phyloP scores from a whole-genome alignment of 2,797 vertebrate species.

The Gymnoscopelus braueri region DNA sequence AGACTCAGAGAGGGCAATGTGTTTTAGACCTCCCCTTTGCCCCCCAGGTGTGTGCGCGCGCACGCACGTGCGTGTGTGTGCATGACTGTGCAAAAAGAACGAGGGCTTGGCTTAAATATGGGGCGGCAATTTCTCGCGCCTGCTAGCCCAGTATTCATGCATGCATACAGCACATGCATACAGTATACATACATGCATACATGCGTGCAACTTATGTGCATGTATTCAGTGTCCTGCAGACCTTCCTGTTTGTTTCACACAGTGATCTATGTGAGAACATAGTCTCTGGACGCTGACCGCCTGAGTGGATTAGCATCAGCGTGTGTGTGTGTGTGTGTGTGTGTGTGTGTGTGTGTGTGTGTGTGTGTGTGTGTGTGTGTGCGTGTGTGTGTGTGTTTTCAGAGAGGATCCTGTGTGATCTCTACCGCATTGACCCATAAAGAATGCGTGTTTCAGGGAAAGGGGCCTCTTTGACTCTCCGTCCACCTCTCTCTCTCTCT shows the following conservation, averaged over 20 bases:
- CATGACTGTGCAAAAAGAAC: too few relatives aligned
- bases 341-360: slow-evolving; percentile 17
- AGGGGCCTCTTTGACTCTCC: slow-evolving; percentile 60
- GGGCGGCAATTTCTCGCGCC: too few relatives aligned
- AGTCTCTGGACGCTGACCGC: too few relatives aligned
- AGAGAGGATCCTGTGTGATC: slow-evolving; percentile 46
- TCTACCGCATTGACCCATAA: slow-evolving; percentile 57
- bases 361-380: slow-evolving; percentile 12
- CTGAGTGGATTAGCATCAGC: not conserved
- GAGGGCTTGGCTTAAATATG: too few relatives aligned
- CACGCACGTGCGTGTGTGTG: too few relatives aligned
- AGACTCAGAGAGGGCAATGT: slow-evolving; percentile 40
- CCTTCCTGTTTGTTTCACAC: too few relatives aligned
- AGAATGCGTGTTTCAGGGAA: slow-evolving; percentile 55
- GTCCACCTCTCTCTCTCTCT: slow-evolving; percentile 6
- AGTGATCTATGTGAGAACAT: too few relatives aligned
- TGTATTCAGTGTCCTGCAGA: not conserved
- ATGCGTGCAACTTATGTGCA: too few relatives aligned
- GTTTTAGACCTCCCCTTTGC: slow-evolving; percentile 61
- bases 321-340: slow-evolving; percentile 17
- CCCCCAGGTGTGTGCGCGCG: slow-evolving; percentile 1
- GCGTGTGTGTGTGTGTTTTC: slow-evolving; percentile 19
- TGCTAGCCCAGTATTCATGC: too few relatives aligned
- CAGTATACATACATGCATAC: too few relatives aligned
- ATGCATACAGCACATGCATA: too few relatives aligned